Base-by-base conservation (phyloP, 2,888 invertebrate species). In the Drosophila antonietae region DNA sequence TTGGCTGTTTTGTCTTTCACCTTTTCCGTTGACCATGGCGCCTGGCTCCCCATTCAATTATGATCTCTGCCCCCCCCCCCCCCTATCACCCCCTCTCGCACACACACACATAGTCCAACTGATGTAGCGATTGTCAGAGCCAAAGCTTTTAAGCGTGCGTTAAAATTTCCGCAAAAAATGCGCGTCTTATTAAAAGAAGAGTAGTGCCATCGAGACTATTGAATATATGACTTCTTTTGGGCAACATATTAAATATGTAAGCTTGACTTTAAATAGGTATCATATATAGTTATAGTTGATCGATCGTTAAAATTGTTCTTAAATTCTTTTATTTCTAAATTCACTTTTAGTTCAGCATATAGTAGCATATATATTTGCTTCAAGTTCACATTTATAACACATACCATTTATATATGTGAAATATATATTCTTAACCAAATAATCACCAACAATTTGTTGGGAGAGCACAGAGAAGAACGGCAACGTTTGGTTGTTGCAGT, bases 1-100 rank as follows among this genome's bases (percentile, higher is more conserved):
- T 58, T 75, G 62, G 46, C 37, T 58, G 57, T 28, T 33, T 67
- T 67, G 75, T 84, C 87, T 88, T 83, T 86, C 86, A 81, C 83
- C 79, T 83, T 86, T 81, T 86, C 56, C 56, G 64, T 69, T 88
- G 86, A 83, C 88, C 83, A 85, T 88, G 88, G 83, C 88, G 88
- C 86, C 85, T 65, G 53, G 7, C 43, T 28, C 10, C 12, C 31
- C 47, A n/a, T 15, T 41, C 41, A 41, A 55, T 55, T 31, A 55
- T 55, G 18, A 28, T 10, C 55, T n/a, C 20, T 37, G 35, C 14
- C 10, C 35, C 18, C 14, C 3, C 7, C 6, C 39, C 2, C 23
- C 35, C 15, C 20, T 2, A 20, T 20, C 20, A 20, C 20, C 20
- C 5, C 53, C 5, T 33, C 58, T 15, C 33, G 2, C 33, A 2